Evolutionary conservation across 2,797 vertebrate species (phyloP).

Genomic region (Neopelma chrysocephalum): DNA sequence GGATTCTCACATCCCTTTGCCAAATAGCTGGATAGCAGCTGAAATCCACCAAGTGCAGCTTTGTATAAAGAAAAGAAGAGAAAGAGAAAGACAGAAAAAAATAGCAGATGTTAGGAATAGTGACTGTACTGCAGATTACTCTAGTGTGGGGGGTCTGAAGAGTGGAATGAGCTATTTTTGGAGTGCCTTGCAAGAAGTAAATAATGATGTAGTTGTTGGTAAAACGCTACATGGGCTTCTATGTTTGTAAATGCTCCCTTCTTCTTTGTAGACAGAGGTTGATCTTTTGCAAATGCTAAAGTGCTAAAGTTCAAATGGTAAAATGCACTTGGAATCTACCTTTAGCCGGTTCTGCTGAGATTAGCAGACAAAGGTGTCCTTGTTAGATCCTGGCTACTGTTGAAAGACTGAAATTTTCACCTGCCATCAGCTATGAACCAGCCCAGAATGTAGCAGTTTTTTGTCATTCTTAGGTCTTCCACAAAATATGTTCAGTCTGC

Average conservation of each 20-base stretch:
- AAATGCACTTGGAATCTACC: background rate
- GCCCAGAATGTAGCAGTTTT: background rate
- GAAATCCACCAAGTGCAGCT: slow-evolving; percentile 33
- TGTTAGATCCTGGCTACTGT: background rate
- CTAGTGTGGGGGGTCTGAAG: background rate
- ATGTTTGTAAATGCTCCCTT: background rate
- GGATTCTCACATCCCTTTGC: slow-evolving; percentile 17
- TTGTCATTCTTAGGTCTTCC: background rate
- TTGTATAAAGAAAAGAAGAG: background rate
- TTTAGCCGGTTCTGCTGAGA: background rate
- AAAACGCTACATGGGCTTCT: background rate
- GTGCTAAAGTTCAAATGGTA: background rate
- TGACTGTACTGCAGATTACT: background rate
- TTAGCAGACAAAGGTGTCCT: background rate
- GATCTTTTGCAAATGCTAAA: background rate
- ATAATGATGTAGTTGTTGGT: background rate
- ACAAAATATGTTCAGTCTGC: background rate
- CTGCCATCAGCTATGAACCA: background rate
- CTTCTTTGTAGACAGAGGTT: background rate
- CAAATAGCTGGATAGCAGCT: slow-evolving; percentile 46
- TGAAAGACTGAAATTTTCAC: background rate
- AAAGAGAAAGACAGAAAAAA: background rate
- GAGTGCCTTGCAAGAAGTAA: background rate
- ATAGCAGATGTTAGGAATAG: slow-evolving; percentile 19
- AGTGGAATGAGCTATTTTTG: background rate